phyloP scores from a whole-genome alignment of 1,140 invertebrate species.

The Cotesia glomerata region DNA sequence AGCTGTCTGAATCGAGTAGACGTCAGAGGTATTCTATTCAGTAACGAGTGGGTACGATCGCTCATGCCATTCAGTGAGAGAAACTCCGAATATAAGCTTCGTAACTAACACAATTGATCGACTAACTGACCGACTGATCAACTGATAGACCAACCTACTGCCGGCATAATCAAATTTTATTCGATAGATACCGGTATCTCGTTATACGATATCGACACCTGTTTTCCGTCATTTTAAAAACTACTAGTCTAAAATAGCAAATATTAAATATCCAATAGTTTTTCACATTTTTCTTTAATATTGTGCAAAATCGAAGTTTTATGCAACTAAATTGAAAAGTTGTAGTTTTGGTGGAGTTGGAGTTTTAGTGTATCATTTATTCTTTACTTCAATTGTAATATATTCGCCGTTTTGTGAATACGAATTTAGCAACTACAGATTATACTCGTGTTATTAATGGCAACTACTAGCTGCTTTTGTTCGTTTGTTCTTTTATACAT shows the following conservation, averaged over 20 bases:
- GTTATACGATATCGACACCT: too few relatives aligned
- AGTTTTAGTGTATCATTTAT: not conserved
- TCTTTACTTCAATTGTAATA: not conserved
- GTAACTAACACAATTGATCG: not conserved
- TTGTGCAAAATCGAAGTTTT: too few relatives aligned
- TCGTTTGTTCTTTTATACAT: not conserved
- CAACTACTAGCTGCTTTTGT: not conserved
- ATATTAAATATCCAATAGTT: too few relatives aligned
- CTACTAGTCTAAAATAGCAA: too few relatives aligned
- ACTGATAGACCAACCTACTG: too few relatives aligned
- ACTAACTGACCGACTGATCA: too few relatives aligned
- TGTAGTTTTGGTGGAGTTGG: too few relatives aligned
- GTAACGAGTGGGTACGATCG: conserved; percentile 14
- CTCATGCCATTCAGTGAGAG: not conserved
- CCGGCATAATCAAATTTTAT: too few relatives aligned
- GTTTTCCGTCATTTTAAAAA: too few relatives aligned
- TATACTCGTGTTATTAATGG: not conserved
- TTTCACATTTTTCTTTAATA: too few relatives aligned
- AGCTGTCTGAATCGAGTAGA: conserved; percentile 2
- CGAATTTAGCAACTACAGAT: not conserved
- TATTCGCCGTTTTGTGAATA: not conserved
- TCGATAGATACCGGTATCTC: too few relatives aligned
- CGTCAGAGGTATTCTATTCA: not conserved
- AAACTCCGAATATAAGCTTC: not conserved
- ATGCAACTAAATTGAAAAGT: too few relatives aligned